Evolutionary conservation across 1,140 invertebrate species (phyloP), one percentile per base, ranked within the genome.

Genomic region (Zaprionus vittiger): DNA sequence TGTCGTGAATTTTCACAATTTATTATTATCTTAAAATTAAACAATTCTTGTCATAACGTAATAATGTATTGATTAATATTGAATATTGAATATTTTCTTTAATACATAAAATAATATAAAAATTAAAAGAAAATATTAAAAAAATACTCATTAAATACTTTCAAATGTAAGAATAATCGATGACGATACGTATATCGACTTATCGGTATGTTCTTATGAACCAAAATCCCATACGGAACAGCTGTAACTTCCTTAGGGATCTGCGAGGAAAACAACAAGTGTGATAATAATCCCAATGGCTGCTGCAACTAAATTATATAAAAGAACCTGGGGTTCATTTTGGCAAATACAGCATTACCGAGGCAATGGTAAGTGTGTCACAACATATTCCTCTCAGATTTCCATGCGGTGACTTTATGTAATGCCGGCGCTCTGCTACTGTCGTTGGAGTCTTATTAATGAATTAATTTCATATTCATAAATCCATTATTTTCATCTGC

Each of bases 221-320:
- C 47, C 9, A 14, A 22, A 52, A 5, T 31, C 26, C 28, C 41
- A 17, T 34, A 4, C 28, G 17, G 5, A 72, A 65, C 62, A 72
- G 69, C 69, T 75, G 67, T 54, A 24, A 52, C n/a, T 52, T 34
- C 7, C 15, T 80, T 41, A 11, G 14, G 7, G 9, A 28, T 54
- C 44, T 57, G 17, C 54, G 38, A 66, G 63, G 37, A 52, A 62
- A 68, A 63, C 44, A 59, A 57, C 64, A 55, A 72, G 24, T 80
- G 47, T 69, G 52, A 22, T 65, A 31, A 55, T 22, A 75, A 56
- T 61, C 68, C 54, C 12, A 7, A 91, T 85, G 84, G 75, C 89
- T 12, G 71, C 71, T n/a, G 80, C 80, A 59, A 80, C 70, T 24
- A 84, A 91, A 79, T 75, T 91, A 55, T 69, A 79, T 57, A 91